Conservation (phyloP, 2,113 vertebrate genomes). For the Taxidea taxus region DNA sequence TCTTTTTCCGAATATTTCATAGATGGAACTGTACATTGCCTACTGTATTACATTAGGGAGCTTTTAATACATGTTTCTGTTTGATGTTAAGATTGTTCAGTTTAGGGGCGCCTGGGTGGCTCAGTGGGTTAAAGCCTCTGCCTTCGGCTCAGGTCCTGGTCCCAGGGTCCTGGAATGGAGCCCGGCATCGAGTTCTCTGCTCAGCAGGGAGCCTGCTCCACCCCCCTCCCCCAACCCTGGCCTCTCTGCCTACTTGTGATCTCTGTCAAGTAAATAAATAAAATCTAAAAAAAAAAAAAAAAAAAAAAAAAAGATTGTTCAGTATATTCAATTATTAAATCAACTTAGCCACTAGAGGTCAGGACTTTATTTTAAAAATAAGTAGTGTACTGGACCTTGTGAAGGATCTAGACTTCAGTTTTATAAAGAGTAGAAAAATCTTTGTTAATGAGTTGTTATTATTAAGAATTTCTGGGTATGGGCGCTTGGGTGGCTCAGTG, state of each 20-base stretch:
- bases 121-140: too few relatives aligned
- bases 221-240: too few relatives aligned
- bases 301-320: background rate
- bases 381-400: background rate
- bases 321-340: background rate
- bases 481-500: too few relatives aligned
- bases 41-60: background rate
- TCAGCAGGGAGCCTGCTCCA: too few relatives aligned
- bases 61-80: background rate
- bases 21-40: background rate
- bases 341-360: conserved; percentile 64
- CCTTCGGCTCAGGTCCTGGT: too few relatives aligned
- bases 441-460: background rate
- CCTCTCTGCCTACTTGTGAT: too few relatives aligned
- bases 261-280: too few relatives aligned
- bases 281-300: too few relatives aligned
- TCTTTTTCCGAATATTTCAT: background rate
- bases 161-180: too few relatives aligned
- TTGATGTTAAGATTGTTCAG: background rate
- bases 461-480: background rate
- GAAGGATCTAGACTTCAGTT: background rate
- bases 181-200: too few relatives aligned
- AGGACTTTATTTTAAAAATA: conserved; percentile 55
- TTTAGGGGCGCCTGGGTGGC: background rate
- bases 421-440: background rate